Percentiles rank a stretch among this genome's conserved stretches.
These are phyloP conservation scores for Platyscapa corneri DNA, from an alignment of 1,140 invertebrate genomes.

Conservation along the genomic window DNA sequence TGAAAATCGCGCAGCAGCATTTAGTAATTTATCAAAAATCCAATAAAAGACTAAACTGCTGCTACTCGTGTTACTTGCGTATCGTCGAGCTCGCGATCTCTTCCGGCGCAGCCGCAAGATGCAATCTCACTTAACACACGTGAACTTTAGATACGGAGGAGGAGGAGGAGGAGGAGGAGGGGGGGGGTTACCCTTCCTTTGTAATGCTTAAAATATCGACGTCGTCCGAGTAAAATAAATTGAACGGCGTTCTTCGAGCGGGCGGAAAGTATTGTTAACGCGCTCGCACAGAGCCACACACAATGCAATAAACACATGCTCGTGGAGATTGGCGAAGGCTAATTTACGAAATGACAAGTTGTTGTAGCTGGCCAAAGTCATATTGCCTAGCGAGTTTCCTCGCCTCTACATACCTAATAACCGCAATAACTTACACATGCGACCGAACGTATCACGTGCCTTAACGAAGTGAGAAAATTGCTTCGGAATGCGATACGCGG, in stretches of 20 bases:
- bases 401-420: background rate
- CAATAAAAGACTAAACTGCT: too few species aligned
- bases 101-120: too few species aligned
- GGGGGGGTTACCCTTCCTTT: too few species aligned
- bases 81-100: too few species aligned
- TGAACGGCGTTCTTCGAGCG: background rate
- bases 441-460: background rate
- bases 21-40: too few species aligned
- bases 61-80: too few species aligned
- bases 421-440: background rate
- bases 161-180: too few species aligned
- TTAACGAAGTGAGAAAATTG: conserved; percentile 43
- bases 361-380: background rate
- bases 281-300: background rate
- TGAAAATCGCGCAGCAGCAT: too few species aligned
- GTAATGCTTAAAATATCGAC: background rate
- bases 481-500: conserved; percentile 31
- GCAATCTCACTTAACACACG: too few species aligned
- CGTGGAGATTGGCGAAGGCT: background rate
- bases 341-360: background rate
- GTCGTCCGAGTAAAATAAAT: background rate
- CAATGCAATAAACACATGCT: background rate
- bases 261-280: background rate
- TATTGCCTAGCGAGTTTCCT: conserved; percentile 16
- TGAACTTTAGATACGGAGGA: too few species aligned